These are phyloP conservation scores for Tokudaia tokunoshimensis DNA, from an alignment of 2,797 vertebrate species.

Conservation along the genomic window DNA sequence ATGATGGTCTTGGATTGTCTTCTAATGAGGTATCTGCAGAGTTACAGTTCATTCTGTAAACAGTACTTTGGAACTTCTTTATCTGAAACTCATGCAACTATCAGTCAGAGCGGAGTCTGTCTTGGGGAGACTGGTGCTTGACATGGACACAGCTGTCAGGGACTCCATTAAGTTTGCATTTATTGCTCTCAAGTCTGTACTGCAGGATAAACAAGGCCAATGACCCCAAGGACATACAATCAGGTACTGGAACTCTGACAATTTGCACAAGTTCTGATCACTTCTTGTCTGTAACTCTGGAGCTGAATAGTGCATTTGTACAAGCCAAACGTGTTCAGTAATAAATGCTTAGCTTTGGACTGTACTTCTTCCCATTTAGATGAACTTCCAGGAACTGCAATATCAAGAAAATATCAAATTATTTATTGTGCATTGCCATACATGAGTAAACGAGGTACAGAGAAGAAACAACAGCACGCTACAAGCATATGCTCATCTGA, in stretches of 20 bases:
- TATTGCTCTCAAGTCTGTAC: slow-evolving; percentile 88
- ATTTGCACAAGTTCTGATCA: slow-evolving; percentile 89
- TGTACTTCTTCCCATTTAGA: slow-evolving; percentile 97
- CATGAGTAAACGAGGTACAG: background rate
- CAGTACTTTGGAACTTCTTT: slow-evolving; percentile 82
- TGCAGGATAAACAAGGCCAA: slow-evolving; percentile 72
- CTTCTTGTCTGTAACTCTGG: slow-evolving; percentile 93
- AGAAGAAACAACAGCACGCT: background rate
- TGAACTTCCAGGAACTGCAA: slow-evolving; percentile 93
- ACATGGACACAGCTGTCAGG: slow-evolving; percentile 68
- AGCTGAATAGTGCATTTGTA: slow-evolving; percentile 96
- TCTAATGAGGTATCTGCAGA: slow-evolving; percentile 88
- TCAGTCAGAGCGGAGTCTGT: slow-evolving; percentile 8
- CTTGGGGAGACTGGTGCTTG: background rate
- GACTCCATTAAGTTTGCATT: slow-evolving; percentile 76
- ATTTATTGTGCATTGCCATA: background rate
- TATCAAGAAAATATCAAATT: slow-evolving; percentile 69
- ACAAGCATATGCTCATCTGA: background rate
- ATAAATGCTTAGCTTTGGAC: slow-evolving; percentile 93
- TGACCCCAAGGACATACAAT: slow-evolving; percentile 78
- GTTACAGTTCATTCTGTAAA: slow-evolving; percentile 87
- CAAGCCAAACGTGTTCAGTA: slow-evolving; percentile 94
- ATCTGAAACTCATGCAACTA: slow-evolving; percentile 76
- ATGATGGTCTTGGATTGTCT: slow-evolving; percentile 81
- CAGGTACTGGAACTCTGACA: slow-evolving; percentile 92